Conservation (phyloP, 2,113 vertebrate genomes). For the Ptychochromis oligacanthus region DNA sequence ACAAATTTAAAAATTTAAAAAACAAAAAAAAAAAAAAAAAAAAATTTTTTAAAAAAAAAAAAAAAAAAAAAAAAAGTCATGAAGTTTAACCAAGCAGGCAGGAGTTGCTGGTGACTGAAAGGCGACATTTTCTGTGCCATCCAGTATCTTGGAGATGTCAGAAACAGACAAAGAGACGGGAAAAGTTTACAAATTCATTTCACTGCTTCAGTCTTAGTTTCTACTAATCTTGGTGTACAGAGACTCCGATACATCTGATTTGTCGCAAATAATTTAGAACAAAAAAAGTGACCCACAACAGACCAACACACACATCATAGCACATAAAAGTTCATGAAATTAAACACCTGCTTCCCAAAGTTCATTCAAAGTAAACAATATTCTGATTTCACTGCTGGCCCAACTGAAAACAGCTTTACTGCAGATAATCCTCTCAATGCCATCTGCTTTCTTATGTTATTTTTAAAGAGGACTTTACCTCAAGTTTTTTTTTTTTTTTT, state of each 20-base stretch:
- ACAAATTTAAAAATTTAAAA: no score
- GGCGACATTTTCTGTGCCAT: background rate
- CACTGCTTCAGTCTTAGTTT: background rate
- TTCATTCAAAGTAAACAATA: slow-evolving; percentile 9
- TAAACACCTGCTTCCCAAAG: slow-evolving; percentile 19
- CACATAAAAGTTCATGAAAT: slow-evolving; percentile 44
- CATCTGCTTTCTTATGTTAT: slow-evolving; percentile 1
- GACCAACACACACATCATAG: slow-evolving; percentile 29
- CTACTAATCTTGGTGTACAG: background rate
- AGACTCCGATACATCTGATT: background rate
- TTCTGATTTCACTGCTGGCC: slow-evolving; percentile 15
- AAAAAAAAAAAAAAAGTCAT: background rate
- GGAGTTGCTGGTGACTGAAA: slow-evolving; percentile 10
- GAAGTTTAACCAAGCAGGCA: background rate
- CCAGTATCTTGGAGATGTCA: background rate
- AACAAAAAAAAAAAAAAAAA: no score
- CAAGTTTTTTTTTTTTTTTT: background rate
- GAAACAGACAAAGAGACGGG: background rate
- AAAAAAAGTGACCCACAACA: slow-evolving; percentile 16
- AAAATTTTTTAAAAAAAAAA: no score
- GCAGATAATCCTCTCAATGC: slow-evolving; percentile 17
- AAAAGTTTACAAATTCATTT: background rate
- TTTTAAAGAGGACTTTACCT: slow-evolving; percentile 31
- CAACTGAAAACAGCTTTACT: slow-evolving; percentile 30
- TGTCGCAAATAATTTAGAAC: slow-evolving; percentile 39